phyloP scores from a whole-genome alignment of 2,113 vertebrate species.

The Rallus limicola region DNA sequence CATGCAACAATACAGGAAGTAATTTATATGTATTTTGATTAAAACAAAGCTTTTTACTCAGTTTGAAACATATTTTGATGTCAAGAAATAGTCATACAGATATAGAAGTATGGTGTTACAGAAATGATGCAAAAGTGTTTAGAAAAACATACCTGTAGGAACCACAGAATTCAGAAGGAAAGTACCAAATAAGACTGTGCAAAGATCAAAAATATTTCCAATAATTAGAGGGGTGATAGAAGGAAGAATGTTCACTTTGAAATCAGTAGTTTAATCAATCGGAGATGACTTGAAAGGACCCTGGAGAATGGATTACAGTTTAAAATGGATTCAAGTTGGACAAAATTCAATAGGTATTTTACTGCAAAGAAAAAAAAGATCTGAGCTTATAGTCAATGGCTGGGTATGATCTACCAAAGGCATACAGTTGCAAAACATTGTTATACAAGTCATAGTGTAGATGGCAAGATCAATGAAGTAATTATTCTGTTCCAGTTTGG shows the following conservation, averaged over 20 bases:
- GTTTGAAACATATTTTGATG: not conserved
- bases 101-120: not conserved
- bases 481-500: not conserved
- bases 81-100: not conserved
- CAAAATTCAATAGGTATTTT: not conserved
- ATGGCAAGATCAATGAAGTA: not conserved
- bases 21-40: not conserved
- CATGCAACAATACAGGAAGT: not conserved
- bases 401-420: not conserved
- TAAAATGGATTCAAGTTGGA: not conserved
- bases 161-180: not conserved
- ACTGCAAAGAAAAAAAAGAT: not conserved
- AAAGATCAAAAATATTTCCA: not conserved
- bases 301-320: not conserved
- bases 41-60: not conserved
- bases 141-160: not conserved
- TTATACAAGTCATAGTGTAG: fast-evolving
- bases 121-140: not conserved
- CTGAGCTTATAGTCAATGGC: not conserved
- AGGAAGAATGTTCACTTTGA: not conserved
- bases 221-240: not conserved
- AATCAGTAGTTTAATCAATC: not conserved
- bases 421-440: not conserved
- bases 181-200: fast-evolving
- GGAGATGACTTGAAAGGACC: not conserved